Base-by-base conservation (phyloP, 2,888 invertebrate genomes). In the Crematogaster levior region DNA sequence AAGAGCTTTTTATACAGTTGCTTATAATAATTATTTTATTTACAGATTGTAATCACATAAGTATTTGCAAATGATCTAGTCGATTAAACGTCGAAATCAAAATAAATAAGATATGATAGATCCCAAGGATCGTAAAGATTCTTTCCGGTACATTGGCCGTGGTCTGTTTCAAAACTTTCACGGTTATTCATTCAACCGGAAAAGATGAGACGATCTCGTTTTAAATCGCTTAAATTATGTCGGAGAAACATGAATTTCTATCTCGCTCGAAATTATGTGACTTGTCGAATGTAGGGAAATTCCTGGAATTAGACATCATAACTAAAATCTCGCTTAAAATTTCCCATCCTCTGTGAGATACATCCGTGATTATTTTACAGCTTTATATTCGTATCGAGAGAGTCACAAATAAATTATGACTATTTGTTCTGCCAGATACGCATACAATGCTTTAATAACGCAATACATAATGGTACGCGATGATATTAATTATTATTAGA, bases 91-190 rank as follows among this genome's bases (percentile, higher is more conserved):
- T 43, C 56, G 30, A 30, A 34, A 77, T 68, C 53, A 43, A 77
- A 77, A 56, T 56, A 79, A 58, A 79, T 43, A 53, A 56, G 34
- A 68, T n/a, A n/a, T 79, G 56, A 79, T 43, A 43, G 30, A 46
- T 51, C 43, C 48, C 34, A 27, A 40, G 30, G 74, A 63, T 63
- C 79, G 66, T 73, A 72, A 84, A 75, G 63, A 73, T 75, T 15
- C 68, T 84, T 84, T 83, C 65, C 73, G 84, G 73, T 74, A 84
- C 83, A 84, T 75, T 85, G 72, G 73, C 73, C 70, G 82, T 51
- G 53, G 73, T 58, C 75, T 43, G 77, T 68, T 80, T n/a, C n/a
- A 53, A 83, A 82, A 86, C 88, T 88, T 88, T 88, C 88, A 85
- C 88, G 66, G 74, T 79, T 86, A 85, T 65, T 80, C 84, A 72